A percentile compares a stretch with the other conserved stretches of the same genome.
phyloP scores from a whole-genome alignment of 2,888 invertebrate genomes.

The Rhyacophila evoluta region DNA sequence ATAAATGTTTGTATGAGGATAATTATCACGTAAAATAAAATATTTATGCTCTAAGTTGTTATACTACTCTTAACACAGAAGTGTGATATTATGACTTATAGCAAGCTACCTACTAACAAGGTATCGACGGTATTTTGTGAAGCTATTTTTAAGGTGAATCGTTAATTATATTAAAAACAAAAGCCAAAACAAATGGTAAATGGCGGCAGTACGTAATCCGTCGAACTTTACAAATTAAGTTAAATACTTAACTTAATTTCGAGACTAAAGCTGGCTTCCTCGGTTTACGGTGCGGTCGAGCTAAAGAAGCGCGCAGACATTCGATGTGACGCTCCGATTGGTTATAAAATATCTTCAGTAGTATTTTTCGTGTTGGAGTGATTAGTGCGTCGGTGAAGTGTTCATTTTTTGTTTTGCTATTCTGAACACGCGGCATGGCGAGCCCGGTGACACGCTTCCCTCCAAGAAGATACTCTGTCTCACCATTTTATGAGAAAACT shows the following conservation, averaged over 20 bases:
- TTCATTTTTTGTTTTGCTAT: conserved; percentile 36
- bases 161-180: no score
- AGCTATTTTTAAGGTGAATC: neutral
- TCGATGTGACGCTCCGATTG: conserved; percentile 11
- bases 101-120: no score
- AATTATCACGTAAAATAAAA: neutral
- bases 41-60: no score
- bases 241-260: conserved; percentile 35
- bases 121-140: neutral
- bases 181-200: neutral
- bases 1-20: neutral
- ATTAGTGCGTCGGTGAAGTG: conserved; percentile 42
- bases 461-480: conserved; percentile 51
- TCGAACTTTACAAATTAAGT: conserved; percentile 40
- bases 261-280: conserved; percentile 34
- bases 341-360: conserved; percentile 42
- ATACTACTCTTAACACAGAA: no score
- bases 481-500: conserved; percentile 47
- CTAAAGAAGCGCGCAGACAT: conserved; percentile 31
- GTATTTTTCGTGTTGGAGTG: conserved; percentile 39
- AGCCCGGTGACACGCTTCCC: conserved; percentile 47
- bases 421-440: conserved; percentile 43
- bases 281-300: conserved; percentile 20
- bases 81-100: no score
- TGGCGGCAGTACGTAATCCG: neutral